Conservation (phyloP, 2,797 vertebrate species). For the Spinibarbus caldwelli region DNA sequence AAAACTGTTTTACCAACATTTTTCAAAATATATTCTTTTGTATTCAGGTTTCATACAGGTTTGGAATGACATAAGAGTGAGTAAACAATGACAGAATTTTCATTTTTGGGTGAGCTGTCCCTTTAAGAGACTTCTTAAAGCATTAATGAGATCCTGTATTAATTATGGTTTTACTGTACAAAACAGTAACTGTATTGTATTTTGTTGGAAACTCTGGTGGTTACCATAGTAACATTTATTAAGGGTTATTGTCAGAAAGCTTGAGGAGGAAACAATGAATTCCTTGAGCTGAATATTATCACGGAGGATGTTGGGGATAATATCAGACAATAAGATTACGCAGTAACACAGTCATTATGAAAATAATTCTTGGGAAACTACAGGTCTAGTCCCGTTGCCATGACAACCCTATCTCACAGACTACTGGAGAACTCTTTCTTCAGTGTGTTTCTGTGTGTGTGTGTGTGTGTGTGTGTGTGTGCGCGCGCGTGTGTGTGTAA, state of each 20-base stretch:
- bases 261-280: slow-evolving; percentile 12
- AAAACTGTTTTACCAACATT: background rate
- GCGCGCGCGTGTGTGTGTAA: slow-evolving; percentile 1
- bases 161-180: background rate
- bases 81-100: background rate
- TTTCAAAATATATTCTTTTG: background rate
- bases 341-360: slow-evolving; percentile 52
- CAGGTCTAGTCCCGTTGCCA: slow-evolving; percentile 50
- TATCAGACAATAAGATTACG: slow-evolving; percentile 29
- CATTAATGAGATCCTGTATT: background rate
- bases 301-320: background rate
- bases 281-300: slow-evolving; percentile 15
- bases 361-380: slow-evolving; percentile 49
- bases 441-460: background rate
- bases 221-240: background rate
- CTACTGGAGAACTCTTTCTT: slow-evolving; percentile 22
- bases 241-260: background rate
- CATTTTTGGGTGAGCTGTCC: background rate
- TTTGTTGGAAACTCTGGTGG: background rate
- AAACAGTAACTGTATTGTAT: background rate
- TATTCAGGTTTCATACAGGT: background rate
- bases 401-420: slow-evolving; percentile 45
- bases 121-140: background rate
- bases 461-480: slow-evolving; percentile 9
- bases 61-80: background rate